Evolutionary conservation across 2,113 vertebrate genomes (phyloP), one percentile per base, ranked within the genome.

Genomic region (Platichthys flesus): DNA sequence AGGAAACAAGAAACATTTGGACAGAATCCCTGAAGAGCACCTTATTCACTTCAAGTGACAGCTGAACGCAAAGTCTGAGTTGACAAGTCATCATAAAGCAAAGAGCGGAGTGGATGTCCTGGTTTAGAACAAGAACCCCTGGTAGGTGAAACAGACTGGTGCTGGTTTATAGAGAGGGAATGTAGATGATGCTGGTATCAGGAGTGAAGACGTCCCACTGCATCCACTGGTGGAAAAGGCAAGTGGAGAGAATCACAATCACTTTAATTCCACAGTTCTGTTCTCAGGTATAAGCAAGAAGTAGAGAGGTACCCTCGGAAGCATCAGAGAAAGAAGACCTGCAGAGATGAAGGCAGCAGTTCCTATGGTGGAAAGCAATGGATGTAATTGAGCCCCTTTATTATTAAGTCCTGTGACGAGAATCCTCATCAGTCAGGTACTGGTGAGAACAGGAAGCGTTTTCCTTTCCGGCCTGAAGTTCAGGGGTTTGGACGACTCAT

Each of bases 11-110:
- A 28, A 60, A 75, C 40, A 60, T 77, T 31, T 78, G 79, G 73
- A 81, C 67, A 87, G 64, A 81, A 81, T 90, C 87, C 90, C 88
- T 90, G 90, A 88, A 89, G 74, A 86, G 76, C 80, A 80, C 74
- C 69, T 63, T 66, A 52, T 74, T 76, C 73, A 59, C 56, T 28
- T 72, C 77, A 76, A 54, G 81, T 76, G 80, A 72, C 28, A 1
- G 49, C 31, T 54, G 52, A 71, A 81, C 67, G 64, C 55, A 40
- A 61, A 2, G 37, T 61, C 64, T 35, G 20, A 79, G 62, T 47
- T 47, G 68, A 64, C 0, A 18, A 68, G 60, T 79, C 26, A 51
- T 56, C 26, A 28, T 16, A 31, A 20, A 68, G 37, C 3, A 10
- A 9, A 18, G 9, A 24, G 42, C 21, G 21, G 18, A 40, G 66